These are phyloP conservation scores for Phallusia fumigata DNA, from an alignment of 23 tunicate species.

Conservation along the genomic window DNA sequence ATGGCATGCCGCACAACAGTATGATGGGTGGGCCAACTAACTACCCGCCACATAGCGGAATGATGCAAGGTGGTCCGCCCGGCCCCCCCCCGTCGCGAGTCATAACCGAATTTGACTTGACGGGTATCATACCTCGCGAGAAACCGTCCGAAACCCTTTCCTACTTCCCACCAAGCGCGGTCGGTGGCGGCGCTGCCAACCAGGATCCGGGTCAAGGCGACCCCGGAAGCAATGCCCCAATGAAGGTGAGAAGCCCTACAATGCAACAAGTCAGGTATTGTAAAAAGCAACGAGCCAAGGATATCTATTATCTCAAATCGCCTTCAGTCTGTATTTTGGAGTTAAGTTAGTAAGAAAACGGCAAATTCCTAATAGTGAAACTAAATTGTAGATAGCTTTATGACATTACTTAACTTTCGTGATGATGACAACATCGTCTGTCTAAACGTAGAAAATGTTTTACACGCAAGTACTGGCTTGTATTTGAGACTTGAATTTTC, in stretches of 20 bases:
- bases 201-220: constrained; percentile 23
- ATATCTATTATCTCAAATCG: too few relatives aligned
- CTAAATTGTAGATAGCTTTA: too few relatives aligned
- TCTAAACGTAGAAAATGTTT: too few relatives aligned
- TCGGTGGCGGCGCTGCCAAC: constrained; percentile 25
- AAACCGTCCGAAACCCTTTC: constrained; percentile 80
- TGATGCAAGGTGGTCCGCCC: background rate
- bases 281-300: background rate
- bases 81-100: constrained; percentile 10
- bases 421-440: too few relatives aligned
- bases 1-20: constrained; percentile 9
- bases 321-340: too few relatives aligned
- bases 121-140: constrained; percentile 71
- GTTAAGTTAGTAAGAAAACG: too few relatives aligned
- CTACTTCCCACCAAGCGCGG: constrained; percentile 57
- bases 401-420: too few relatives aligned
- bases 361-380: too few relatives aligned
- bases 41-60: background rate
- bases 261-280: constrained; percentile 26
- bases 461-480: too few relatives aligned
- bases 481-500: too few relatives aligned
- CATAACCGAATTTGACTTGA: constrained; percentile 59
- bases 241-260: constrained; percentile 18
- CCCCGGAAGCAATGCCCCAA: background rate
- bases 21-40: constrained; percentile 29